Evolutionary conservation across 2,888 invertebrate genomes (phyloP).

Genomic region (Acanthosepion lycidas): DNA sequence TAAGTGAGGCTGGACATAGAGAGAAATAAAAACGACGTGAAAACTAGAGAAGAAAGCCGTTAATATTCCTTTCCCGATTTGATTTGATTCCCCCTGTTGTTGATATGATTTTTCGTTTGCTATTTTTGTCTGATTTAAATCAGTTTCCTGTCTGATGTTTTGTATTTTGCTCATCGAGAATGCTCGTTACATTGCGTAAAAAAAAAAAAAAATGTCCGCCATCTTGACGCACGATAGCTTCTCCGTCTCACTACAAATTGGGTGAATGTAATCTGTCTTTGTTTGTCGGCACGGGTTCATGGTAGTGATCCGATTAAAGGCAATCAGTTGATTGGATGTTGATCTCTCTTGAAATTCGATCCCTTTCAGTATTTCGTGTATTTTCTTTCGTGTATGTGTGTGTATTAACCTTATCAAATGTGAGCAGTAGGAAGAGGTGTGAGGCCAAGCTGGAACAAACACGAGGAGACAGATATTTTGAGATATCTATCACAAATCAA

Average conservation of each 20-base stretch:
- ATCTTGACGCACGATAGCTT: neutral
- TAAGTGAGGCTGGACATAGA: no score
- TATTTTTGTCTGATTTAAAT: constrained; percentile 20
- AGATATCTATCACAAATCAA: neutral
- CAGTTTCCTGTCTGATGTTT: neutral
- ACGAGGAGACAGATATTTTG: neutral
- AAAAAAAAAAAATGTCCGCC: neutral
- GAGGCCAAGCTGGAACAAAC: neutral
- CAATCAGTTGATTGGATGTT: constrained; percentile 12
- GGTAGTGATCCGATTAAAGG: neutral
- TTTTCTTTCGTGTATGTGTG: neutral
- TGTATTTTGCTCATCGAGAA: neutral
- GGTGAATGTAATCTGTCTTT: constrained; percentile 3
- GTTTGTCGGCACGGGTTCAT: neutral
- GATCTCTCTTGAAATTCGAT: constrained; percentile 18
- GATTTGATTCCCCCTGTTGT: neutral
- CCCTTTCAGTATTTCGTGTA: neutral
- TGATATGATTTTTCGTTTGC: neutral
- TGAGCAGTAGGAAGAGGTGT: neutral
- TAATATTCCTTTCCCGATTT: neutral
- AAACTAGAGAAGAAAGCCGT: neutral
- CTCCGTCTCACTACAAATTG: neutral
- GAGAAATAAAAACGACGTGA: neutral
- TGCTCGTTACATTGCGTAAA: neutral
- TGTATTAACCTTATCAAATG: neutral